These are phyloP conservation scores for Australoheros scitulus DNA, from an alignment of 2,113 vertebrate species.

Conservation along the genomic window DNA sequence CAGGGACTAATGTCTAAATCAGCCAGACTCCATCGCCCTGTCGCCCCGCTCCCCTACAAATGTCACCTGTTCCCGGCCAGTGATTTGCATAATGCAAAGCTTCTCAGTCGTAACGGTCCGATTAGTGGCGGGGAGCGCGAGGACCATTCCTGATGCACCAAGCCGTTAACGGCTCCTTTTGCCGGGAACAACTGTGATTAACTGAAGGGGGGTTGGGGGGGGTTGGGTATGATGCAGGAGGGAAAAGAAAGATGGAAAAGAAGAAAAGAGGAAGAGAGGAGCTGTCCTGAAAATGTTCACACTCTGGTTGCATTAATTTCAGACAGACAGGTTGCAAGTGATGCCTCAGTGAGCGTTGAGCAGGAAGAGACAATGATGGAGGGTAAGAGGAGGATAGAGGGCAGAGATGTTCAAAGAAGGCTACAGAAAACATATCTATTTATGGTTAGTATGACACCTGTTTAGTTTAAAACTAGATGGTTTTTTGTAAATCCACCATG, in stretches of 20 bases:
- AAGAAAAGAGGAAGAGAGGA: slow-evolving; percentile 37
- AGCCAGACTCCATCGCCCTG: slow-evolving; percentile 85
- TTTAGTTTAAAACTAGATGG: background rate
- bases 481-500: background rate
- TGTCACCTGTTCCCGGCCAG: slow-evolving; percentile 99
- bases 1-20: slow-evolving; percentile 99
- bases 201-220: slow-evolving; percentile 72
- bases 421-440: background rate
- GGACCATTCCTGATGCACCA: slow-evolving; percentile 94
- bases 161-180: slow-evolving; percentile 88
- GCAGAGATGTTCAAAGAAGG: background rate
- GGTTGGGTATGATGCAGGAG: background rate
- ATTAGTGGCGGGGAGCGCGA: slow-evolving; percentile 94
- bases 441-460: background rate
- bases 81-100: slow-evolving; percentile 99
- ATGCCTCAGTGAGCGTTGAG: slow-evolving; percentile 17
- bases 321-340: slow-evolving; percentile 52
- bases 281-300: slow-evolving; percentile 61
- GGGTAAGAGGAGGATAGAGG: background rate
- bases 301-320: slow-evolving; percentile 70
- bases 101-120: slow-evolving; percentile 99
- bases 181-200: slow-evolving; percentile 84
- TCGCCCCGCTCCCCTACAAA: slow-evolving; percentile 91
- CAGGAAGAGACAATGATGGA: background rate
- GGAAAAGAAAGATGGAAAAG: background rate